Evolutionary conservation across 2,797 vertebrate species (phyloP).

Genomic region (Scolopax bukidnonensis): DNA sequence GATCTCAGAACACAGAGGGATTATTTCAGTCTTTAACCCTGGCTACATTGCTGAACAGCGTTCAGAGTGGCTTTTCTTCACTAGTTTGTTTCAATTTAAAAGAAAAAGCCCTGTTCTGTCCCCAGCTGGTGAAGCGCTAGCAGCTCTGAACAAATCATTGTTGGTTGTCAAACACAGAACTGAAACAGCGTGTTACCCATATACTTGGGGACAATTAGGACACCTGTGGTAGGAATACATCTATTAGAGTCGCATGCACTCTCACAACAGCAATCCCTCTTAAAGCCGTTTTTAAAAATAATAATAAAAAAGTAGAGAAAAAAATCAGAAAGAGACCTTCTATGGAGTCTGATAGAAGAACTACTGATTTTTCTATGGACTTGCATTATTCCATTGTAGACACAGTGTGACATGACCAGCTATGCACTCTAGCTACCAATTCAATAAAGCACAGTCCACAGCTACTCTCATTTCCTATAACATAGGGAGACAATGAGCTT

Average conservation of each 20-base stretch:
- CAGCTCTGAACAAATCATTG: not conserved
- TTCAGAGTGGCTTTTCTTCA: not conserved
- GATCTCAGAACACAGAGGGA: not conserved
- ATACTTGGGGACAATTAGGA: not conserved
- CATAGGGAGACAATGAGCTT: constrained; percentile 75
- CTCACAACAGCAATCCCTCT: not conserved
- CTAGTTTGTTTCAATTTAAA: not conserved
- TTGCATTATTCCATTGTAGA: constrained; percentile 47
- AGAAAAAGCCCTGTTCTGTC: not conserved
- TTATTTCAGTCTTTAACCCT: not conserved
- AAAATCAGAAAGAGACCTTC: not conserved
- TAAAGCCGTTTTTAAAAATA: not conserved
- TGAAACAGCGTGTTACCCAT: not conserved
- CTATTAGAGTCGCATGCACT: not conserved
- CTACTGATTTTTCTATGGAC: constrained; percentile 32
- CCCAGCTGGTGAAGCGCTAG: not conserved
- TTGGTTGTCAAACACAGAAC: not conserved
- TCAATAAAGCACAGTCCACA: constrained; percentile 2
- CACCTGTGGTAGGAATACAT: not conserved
- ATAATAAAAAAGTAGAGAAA: not conserved
- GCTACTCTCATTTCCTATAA: constrained; percentile 72
- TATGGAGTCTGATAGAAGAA: not conserved
- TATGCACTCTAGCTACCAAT: constrained; percentile 49
- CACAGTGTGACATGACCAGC: constrained; percentile 46
- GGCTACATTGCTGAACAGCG: not conserved